Percentiles rank a stretch among this genome's conserved stretches.
Conservation (phyloP, 2,113 vertebrate species). For the Oryzias curvinotus region DNA sequence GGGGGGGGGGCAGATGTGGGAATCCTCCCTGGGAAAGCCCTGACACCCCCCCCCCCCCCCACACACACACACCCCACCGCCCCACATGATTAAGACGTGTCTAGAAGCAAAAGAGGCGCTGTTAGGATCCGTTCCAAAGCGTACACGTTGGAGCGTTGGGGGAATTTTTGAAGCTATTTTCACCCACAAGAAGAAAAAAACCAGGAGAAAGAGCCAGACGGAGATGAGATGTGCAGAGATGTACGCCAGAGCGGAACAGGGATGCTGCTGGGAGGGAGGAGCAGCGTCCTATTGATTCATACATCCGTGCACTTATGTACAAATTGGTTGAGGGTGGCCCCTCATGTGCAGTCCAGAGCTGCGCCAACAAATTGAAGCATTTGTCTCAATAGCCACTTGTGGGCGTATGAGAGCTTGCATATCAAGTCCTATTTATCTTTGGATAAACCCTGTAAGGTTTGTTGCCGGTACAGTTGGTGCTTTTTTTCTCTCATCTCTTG, state of each 20-base stretch:
- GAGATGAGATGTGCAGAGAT: constrained; percentile 31
- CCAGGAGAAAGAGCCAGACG: constrained; percentile 22
- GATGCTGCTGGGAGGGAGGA: constrained; percentile 34
- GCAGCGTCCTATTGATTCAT: constrained; percentile 54
- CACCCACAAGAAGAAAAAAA: constrained; percentile 11
- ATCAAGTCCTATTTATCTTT: constrained; percentile 34
- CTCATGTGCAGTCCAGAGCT: constrained; percentile 35
- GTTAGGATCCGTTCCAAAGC: constrained; percentile 26
- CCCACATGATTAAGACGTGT: constrained; percentile 58
- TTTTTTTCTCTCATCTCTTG: constrained; percentile 14
- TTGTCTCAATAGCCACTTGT: constrained; percentile 47
- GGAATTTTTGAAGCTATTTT: constrained; percentile 22
- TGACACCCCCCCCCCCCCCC: constrained; percentile 37
- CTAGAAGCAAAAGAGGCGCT: constrained; percentile 23
- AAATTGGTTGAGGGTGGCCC: constrained; percentile 44
- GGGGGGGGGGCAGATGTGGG: constrained; percentile 24
- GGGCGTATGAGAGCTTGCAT: constrained; percentile 11
- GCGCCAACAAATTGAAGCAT: constrained; percentile 49
- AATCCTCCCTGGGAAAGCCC: constrained; percentile 63
- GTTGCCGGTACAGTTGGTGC: neutral
- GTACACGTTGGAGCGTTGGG: constrained; percentile 22
- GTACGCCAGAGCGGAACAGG: constrained; percentile 21
- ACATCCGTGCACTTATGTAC: constrained; percentile 59
- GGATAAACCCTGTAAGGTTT: constrained; percentile 12
- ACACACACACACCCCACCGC: constrained; percentile 27